Evolutionary conservation across 2,113 vertebrate genomes (phyloP).

Genomic region (Seriola aureovittata): DNA sequence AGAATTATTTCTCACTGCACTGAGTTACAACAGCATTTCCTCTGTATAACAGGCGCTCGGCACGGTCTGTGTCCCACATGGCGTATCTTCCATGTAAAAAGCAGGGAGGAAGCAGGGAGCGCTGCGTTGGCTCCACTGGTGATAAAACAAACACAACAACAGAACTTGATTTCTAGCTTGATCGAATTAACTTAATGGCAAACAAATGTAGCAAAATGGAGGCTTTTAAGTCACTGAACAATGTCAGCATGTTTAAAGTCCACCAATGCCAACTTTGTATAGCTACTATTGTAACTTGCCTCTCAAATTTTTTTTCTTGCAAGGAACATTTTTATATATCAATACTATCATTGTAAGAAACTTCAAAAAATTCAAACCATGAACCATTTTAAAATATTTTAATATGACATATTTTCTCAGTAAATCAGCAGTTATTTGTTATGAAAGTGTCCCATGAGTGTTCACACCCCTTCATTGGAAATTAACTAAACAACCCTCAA

Average conservation of each 20-base stretch:
- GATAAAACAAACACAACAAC: not conserved
- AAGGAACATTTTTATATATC: too few relatives aligned
- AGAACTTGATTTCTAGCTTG: not conserved
- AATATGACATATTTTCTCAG: not conserved
- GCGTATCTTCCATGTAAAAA: not conserved
- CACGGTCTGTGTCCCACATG: not conserved
- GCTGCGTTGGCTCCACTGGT: not conserved
- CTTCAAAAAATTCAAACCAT: not conserved
- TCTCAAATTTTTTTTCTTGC: not conserved
- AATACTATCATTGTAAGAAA: not conserved
- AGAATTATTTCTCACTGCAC: not conserved
- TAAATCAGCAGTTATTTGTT: not conserved
- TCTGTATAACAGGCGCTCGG: not conserved
- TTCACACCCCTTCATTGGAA: not conserved
- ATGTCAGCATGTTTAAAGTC: not conserved
- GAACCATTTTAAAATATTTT: not conserved
- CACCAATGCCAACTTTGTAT: constrained; percentile 10
- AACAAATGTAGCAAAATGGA: constrained; percentile 7
- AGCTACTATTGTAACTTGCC: not conserved
- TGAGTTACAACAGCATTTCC: not conserved
- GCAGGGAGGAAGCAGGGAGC: not conserved
- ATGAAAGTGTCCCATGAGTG: not conserved
- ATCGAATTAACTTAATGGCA: not conserved
- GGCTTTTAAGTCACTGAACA: not conserved
- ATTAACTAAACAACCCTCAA: not conserved